Conservation (phyloP, 1,140 invertebrate genomes). For the Phenacoccus solenopsis region DNA sequence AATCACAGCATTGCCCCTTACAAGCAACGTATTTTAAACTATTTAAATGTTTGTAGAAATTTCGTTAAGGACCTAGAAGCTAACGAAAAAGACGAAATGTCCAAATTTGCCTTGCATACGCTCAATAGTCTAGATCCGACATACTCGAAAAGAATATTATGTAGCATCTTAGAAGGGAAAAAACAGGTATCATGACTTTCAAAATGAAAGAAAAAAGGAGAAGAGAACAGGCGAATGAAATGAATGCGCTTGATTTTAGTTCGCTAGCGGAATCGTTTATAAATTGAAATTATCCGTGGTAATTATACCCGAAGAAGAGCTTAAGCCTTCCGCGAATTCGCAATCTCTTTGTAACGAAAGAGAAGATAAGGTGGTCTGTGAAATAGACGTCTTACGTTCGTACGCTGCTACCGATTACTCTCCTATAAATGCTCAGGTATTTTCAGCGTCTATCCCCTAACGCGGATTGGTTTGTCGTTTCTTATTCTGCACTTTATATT, state of each 20-base stretch:
- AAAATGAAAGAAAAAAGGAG: too few species aligned
- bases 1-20: too few species aligned
- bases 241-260: too few species aligned
- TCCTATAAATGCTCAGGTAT: background rate
- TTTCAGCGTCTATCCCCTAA: too few species aligned
- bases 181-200: too few species aligned
- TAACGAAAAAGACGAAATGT: background rate
- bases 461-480: too few species aligned
- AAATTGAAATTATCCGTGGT: background rate
- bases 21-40: too few species aligned
- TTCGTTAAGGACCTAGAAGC: background rate
- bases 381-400: background rate
- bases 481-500: too few species aligned
- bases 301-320: background rate
- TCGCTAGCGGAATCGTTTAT: background rate
- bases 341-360: background rate
- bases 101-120: background rate
- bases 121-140: background rate
- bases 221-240: too few species aligned
- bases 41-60: background rate
- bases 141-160: background rate
- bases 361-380: background rate
- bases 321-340: background rate
- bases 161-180: background rate
- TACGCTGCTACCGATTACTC: background rate